Percentiles rank a stretch among this genome's conserved stretches.
These are phyloP conservation scores for Galleria mellonella DNA, from an alignment of 1,140 invertebrate species.

Conservation along the genomic window DNA sequence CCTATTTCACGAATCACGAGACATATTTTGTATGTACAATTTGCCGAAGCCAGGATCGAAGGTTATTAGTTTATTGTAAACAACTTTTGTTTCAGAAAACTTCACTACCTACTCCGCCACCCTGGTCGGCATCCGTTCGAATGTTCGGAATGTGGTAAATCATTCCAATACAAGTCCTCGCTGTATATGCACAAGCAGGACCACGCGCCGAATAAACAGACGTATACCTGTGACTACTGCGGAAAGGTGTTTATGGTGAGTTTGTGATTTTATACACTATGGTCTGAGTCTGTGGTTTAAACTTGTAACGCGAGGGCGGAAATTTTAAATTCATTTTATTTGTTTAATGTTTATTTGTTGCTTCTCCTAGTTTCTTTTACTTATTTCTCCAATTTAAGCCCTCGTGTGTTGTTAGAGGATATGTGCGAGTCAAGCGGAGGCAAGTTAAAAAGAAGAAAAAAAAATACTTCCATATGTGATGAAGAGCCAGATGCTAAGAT, in stretches of 20 bases:
- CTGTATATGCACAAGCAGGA: conserved; percentile 65
- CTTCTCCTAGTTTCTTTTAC: no score
- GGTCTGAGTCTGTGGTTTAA: not conserved
- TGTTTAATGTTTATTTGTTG: no score
- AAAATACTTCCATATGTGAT: not conserved
- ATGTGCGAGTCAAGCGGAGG: no score
- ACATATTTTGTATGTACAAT: no score
- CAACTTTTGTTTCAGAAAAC: conserved; percentile 40
- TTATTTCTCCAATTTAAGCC: no score
- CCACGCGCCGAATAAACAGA: conserved; percentile 48
- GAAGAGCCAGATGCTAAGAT: not conserved
- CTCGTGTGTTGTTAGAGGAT: no score
- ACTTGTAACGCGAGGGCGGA: not conserved
- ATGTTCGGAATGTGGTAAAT: conserved; percentile 57
- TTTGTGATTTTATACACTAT: not conserved
- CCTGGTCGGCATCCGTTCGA: conserved; percentile 56
- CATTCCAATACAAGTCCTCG: conserved; percentile 67
- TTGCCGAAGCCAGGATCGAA: no score
- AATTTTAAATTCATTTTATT: no score
- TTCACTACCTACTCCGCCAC: conserved; percentile 60
- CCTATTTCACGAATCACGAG: no score
- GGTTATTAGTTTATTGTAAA: no score
- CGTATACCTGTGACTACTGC: conserved; percentile 58
- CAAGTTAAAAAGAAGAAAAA: not conserved
- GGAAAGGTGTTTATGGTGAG: conserved; percentile 56